Base-by-base conservation (phyloP, 1,140 invertebrate species). In the Panagrolaimus sp. region DNA sequence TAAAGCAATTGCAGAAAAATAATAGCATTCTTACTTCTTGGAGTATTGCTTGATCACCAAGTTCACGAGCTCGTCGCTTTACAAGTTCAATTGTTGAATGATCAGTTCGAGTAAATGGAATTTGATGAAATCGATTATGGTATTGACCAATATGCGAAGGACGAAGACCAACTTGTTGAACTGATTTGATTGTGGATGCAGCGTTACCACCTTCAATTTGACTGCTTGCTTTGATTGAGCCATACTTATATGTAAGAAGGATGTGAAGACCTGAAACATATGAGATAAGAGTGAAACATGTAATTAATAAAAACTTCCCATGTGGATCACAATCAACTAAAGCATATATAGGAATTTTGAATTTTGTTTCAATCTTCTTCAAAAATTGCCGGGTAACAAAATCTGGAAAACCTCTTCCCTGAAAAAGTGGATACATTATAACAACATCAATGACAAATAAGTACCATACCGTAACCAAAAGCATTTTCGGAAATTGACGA, bases 391-490 rank as follows among this genome's bases (percentile, higher is more conserved):
- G 87, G 0, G 93, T 96, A 55, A 88, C 88, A 4, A 90, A 85
- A 83, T 97, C 94, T 0, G 93, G 93, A 85, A 90, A 95, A 1
- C 94, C 94, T 86, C 95, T 95, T 3, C 92, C 93, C 90, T 91
- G 76, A 45, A 85, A 66, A 68, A 71, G 10, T 69, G 43, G 28
- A 68, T 45, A 43, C 45, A n/a, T 63, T 58, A 44, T 62, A 9
- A 69, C 70, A 32, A 66, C 43, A 21, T 43, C 66, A 45, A 69
- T 65, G 46, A 63, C n/a, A 47, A 24, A 15, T 67, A 58, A 21
- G 58, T 21, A 10, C 75, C 74, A 82, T 84, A 90, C 89, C 9
- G 93, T 96, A 15, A 96, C 85, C 8, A 96, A 79, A 73, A 96
- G 89, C 55, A 89, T 89, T 7, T 88, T 87, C 9, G 76, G 72